Percentiles rank a stretch among this genome's conserved stretches.
These are phyloP conservation scores for Apodemia duryi DNA, from an alignment of 2,888 invertebrate species.

Conservation along the genomic window DNA sequence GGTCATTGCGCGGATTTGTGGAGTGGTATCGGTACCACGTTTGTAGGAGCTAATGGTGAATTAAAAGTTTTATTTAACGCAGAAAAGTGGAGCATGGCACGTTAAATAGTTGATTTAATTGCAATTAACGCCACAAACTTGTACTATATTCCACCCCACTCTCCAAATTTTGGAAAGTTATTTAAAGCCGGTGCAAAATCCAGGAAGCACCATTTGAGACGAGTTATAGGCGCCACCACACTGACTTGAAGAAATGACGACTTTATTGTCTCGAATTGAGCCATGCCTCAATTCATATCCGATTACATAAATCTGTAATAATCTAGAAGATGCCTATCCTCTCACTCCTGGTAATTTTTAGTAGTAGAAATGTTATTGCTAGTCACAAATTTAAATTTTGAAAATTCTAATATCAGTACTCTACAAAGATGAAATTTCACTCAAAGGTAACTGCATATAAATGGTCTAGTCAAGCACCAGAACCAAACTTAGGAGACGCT, in stretches of 20 bases:
- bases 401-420: neutral
- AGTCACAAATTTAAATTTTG: neutral
- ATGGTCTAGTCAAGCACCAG: neutral
- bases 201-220: neutral
- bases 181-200: no score
- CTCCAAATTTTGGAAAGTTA: no score
- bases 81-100: conserved; percentile 1
- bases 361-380: neutral
- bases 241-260: neutral
- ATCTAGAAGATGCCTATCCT: neutral
- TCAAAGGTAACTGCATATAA: neutral
- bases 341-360: neutral
- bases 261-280: neutral
- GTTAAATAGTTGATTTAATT: neutral
- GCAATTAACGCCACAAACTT: neutral
- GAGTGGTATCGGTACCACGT: conserved; percentile 28
- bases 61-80: conserved; percentile 14
- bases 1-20: conserved; percentile 25
- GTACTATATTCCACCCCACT: no score
- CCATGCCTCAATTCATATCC: neutral
- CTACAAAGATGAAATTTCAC: neutral
- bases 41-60: conserved; percentile 24
- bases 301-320: no score
- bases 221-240: neutral
- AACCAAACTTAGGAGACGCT: neutral